Evolutionary conservation across 2,888 invertebrate species (phyloP), one percentile per base, ranked within the genome.

Genomic region (Autographa pulchrina): DNA sequence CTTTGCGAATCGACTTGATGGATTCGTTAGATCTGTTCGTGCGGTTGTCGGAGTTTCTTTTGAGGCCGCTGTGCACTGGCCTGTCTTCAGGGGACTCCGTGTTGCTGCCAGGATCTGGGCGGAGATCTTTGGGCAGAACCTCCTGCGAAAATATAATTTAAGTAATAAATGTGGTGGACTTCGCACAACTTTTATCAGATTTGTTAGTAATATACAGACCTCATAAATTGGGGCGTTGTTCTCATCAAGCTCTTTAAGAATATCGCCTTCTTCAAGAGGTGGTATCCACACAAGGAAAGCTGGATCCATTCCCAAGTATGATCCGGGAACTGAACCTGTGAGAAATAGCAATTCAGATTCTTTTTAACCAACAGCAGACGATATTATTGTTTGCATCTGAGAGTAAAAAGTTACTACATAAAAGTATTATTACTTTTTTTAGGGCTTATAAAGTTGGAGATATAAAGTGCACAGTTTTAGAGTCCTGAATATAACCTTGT

Each of bases 271-370:
- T 82, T 97, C 97, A 31, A 98, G 92, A 0, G 98, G 98, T 8
- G 98, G 98, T 79, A 98, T 98, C 98, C 98, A 98, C 0, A 98
- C 97, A 61, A 98, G 94, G 90, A 98, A 98, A 0, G 98, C 98
- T 0, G 98, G 98, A 91, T 98, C 98, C 98, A 98, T 98, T 62
- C 98, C 98, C 70, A 98, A 92, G 87, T 98, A 98, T 0, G 98
- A 98, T 25, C 98, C 98, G 2, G 98, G 98, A 16, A 97, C 98
- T 11, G 98, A 98, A 74, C 97, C 98, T 96, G 89, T 64, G 85
- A 89, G 76, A 85, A 82, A 81, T 79, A 78, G 58, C 69, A 77
- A 81, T 32, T 80, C 72, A 80, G 64, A 70, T 80, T 68, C 78
- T 78, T 78, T 78, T 80, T 56, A 62, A 71, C 56, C 41, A 64